Evolutionary conservation across 2,888 invertebrate genomes (phyloP).

Genomic region (Brachyopa scutellaris): DNA sequence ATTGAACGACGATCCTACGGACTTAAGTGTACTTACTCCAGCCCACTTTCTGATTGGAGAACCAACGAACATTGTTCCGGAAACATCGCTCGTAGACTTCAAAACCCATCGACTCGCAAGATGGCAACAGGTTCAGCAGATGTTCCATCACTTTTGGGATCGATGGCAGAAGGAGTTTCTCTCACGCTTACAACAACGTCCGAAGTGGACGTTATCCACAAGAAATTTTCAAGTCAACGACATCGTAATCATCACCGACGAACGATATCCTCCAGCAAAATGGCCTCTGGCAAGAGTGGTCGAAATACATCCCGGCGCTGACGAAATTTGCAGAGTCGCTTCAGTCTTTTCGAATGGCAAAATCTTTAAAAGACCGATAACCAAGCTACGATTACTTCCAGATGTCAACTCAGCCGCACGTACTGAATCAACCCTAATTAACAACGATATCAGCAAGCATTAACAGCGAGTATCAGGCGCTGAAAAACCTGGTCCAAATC

Average conservation of each 20-base stretch:
- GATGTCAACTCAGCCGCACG: no score
- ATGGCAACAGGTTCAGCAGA: conserved; percentile 53
- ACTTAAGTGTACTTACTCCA: no score
- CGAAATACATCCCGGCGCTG: background rate
- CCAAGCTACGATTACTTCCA: background rate
- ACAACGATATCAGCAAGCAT: no score
- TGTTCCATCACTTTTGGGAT: background rate
- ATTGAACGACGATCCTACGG: no score
- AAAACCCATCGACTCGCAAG: conserved; percentile 13
- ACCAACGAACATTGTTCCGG: conserved; percentile 10
- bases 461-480: conserved; percentile 7
- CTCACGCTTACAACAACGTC: conserved; percentile 4
- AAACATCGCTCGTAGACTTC: conserved; percentile 17
- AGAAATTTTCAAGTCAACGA: background rate
- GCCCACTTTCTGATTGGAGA: conserved; percentile 32
- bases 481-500: conserved; percentile 16
- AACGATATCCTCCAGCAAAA: conserved; percentile 1
- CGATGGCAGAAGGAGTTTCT: background rate
- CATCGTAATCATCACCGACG: background rate
- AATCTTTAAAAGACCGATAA: background rate
- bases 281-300: conserved; percentile 5
- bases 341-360: background rate
- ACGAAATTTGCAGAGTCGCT: conserved; percentile 1
- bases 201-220: background rate
- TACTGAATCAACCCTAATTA: background rate